These are phyloP conservation scores for Tanaodytes sp. DNA, from an alignment of 2,888 invertebrate genomes.

Conservation along the genomic window DNA sequence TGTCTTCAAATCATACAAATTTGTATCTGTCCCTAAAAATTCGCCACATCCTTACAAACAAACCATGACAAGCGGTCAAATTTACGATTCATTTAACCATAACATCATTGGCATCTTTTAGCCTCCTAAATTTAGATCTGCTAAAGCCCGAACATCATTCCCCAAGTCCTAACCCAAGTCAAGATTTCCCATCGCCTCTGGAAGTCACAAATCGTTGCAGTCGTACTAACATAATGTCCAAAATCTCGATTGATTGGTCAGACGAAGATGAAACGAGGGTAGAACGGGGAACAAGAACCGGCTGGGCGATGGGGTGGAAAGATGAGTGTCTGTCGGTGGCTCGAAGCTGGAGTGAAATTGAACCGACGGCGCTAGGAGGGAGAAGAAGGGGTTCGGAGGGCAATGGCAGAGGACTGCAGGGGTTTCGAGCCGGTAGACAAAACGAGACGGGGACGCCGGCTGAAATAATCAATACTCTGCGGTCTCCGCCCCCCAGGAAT, in stretches of 20 bases:
- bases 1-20: no score
- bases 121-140: no score
- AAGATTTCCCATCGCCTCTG: no score
- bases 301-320: not conserved
- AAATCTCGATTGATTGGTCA: constrained; percentile 33
- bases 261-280: constrained; percentile 3
- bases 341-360: constrained; percentile 49
- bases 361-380: constrained; percentile 25
- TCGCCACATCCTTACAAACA: no score
- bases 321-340: constrained; percentile 40
- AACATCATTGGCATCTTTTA: no score
- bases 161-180: no score
- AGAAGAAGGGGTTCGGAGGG: constrained; percentile 22
- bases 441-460: constrained; percentile 59
- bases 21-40: no score
- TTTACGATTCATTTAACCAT: no score
- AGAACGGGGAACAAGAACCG: no score
- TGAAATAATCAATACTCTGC: constrained; percentile 72
- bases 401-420: constrained; percentile 50
- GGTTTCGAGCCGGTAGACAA: constrained; percentile 56
- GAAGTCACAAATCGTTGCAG: no score
- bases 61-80: no score
- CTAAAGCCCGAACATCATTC: no score
- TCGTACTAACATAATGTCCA: not conserved
- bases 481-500: constrained; percentile 70